Evolutionary conservation across 1,140 invertebrate species (phyloP).

Genomic region (Bradynema listronoti): DNA sequence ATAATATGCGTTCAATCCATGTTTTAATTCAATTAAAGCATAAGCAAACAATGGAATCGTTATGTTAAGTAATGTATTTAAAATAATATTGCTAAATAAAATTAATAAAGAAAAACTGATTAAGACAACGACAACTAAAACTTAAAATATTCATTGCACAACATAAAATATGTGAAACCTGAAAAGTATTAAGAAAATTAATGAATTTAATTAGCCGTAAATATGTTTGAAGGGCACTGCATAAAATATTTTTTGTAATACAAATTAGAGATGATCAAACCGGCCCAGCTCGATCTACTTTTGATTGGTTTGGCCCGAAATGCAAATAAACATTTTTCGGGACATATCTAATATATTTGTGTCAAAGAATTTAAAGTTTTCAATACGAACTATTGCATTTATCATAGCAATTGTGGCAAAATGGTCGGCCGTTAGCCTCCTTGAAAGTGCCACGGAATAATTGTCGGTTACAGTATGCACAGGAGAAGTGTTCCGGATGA

Average conservation of each 20-base stretch:
- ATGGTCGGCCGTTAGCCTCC: conserved; percentile 93
- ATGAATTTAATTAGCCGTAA: conserved; percentile 18
- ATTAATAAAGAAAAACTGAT: background rate
- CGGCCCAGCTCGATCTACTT: background rate
- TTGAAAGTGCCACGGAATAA: conserved; percentile 97
- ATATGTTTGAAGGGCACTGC: conserved; percentile 8
- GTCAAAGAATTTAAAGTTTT: background rate
- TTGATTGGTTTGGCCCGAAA: background rate
- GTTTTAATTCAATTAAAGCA: background rate
- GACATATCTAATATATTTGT: background rate
- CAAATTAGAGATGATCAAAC: background rate
- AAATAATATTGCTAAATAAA: background rate
- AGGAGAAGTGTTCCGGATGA: conserved; percentile 96
- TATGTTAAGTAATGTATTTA: background rate
- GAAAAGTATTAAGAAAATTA: background rate
- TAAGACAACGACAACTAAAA: background rate
- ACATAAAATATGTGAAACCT: background rate
- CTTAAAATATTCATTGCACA: background rate
- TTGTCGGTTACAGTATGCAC: conserved; percentile 78
- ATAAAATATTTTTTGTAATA: background rate
- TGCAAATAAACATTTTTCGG: background rate
- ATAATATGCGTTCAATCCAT: conserved; percentile 18
- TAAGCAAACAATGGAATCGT: background rate
- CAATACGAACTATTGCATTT: conserved; percentile 59
- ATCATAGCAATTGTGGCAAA: conserved; percentile 93